Base-by-base conservation (phyloP, 2,888 invertebrate genomes). In the Andrena flavipes region DNA sequence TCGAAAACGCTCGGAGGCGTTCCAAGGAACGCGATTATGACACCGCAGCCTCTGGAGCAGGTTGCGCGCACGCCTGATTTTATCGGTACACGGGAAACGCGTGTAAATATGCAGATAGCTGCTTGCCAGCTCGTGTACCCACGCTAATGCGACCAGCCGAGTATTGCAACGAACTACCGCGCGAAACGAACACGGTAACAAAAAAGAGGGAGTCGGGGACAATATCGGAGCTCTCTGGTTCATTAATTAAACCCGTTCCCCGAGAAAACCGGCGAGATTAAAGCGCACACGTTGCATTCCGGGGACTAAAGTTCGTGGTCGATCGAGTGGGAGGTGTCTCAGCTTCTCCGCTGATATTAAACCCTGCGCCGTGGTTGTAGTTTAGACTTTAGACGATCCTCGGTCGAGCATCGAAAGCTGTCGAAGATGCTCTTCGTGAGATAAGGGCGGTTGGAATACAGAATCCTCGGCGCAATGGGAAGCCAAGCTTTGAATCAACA, bases 181-280 rank as follows among this genome's bases (percentile, higher is more conserved):
- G n/a, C 60, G 48, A 56, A 30, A 16, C 54, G 23, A 33, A 20
- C 26, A 16, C 6, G 16, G 23, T 26, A 10, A 8, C 29, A 48
- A 42, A 23, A 26, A 35, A 56, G 69, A 65, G 2, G 60, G 42
- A 42, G 42, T 16, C 42, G 16, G 59, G 23, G n/a, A 67, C 60
- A 72, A 54, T 68, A 30, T 33, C 13, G 68, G 23, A 48, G 56
- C 59, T 29, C 77, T 56, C 68, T 70, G 77, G 49, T 71, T 76
- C 78, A 85, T 88, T 88, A 88, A 88, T 88, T 82, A 87, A 81
- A 85, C 65, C 76, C 84, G 78, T 85, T 87, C 84, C 76, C 68
- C 68, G 74, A 51, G 78, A 74, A 71, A 63, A 64, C 49, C 13
- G 13, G 67, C 87, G 84, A 87, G 87, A 88, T 89, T 88, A 85